These are phyloP conservation scores for Apostichopus californicus DNA, from an alignment of 35 echinoderm and acorn worm species.

Conservation along the genomic window DNA sequence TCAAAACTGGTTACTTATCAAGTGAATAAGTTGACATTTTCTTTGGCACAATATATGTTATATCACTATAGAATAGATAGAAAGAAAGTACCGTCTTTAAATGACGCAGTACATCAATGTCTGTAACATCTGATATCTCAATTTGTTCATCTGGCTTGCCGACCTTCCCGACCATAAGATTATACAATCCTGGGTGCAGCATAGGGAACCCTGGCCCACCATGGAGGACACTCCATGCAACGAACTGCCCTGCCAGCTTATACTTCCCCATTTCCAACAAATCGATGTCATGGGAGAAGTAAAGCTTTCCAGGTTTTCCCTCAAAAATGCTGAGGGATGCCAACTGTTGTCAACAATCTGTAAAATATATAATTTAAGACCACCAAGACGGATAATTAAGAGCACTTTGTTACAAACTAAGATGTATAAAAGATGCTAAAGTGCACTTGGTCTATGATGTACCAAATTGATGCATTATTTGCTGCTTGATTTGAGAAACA, in stretches of 20 bases:
- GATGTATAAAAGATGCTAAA: no score
- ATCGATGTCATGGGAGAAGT: slow-evolving; percentile 17
- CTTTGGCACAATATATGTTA: not conserved
- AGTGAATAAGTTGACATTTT: no score
- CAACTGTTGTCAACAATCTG: not conserved
- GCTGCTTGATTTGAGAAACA: no score
- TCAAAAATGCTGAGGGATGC: slow-evolving; percentile 6
- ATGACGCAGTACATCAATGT: not conserved
- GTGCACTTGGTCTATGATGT: no score
- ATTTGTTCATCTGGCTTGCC: not conserved
- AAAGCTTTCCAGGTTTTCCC: not conserved
- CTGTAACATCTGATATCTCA: not conserved
- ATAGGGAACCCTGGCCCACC: slow-evolving; percentile 25
- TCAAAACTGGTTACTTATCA: no score
- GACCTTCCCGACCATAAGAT: not conserved
- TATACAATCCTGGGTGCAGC: not conserved
- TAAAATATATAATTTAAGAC: not conserved
- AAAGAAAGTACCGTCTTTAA: not conserved
- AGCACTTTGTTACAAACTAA: no score
- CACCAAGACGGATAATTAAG: no score
- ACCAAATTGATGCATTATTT: no score
- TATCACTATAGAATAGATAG: not conserved
- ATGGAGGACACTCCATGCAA: slow-evolving; percentile 46
- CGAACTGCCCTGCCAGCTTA: slow-evolving; percentile 11
- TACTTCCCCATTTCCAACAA: slow-evolving; percentile 20